Percentiles rank a stretch among this genome's conserved stretches.
These are phyloP conservation scores for Parnassius mnemosyne DNA, from an alignment of 2,888 invertebrate genomes.

Conservation along the genomic window DNA sequence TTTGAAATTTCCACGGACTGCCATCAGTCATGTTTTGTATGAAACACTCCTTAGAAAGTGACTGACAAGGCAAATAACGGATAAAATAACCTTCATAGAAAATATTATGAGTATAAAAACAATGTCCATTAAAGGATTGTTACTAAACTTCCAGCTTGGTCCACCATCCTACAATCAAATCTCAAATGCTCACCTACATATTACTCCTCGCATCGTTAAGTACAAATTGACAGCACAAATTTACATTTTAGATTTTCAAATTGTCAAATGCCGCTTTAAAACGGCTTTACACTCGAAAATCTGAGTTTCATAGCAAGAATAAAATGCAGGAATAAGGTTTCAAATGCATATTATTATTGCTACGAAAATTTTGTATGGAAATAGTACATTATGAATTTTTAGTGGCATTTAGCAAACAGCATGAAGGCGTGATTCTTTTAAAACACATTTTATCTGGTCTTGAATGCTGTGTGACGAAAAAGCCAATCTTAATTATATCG, in stretches of 20 bases:
- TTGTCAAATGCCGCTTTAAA: neutral
- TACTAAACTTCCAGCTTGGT: slow-evolving; percentile 12
- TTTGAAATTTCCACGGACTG: no score
- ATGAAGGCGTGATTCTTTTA: no score
- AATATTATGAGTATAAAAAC: no score
- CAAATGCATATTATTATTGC: neutral
- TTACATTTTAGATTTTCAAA: neutral
- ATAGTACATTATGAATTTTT: slow-evolving; percentile 21
- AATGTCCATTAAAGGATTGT: slow-evolving; percentile 14
- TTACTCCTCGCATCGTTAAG: slow-evolving; percentile 5
- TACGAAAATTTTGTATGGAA: neutral
- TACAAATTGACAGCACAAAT: slow-evolving; percentile 8
- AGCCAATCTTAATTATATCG: no score
- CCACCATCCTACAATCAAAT: slow-evolving; percentile 11
- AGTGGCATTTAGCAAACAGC: neutral
- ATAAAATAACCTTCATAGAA: no score
- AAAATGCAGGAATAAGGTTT: neutral
- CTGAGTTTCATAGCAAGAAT: neutral
- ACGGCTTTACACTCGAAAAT: neutral
- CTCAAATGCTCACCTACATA: neutral
- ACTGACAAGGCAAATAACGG: no score
- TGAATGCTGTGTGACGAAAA: no score
- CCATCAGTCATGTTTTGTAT: no score
- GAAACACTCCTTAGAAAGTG: no score
- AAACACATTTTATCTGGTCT: no score